Evolutionary conservation across 2,797 vertebrate species (phyloP).

Genomic region (Galago senegalensis): DNA sequence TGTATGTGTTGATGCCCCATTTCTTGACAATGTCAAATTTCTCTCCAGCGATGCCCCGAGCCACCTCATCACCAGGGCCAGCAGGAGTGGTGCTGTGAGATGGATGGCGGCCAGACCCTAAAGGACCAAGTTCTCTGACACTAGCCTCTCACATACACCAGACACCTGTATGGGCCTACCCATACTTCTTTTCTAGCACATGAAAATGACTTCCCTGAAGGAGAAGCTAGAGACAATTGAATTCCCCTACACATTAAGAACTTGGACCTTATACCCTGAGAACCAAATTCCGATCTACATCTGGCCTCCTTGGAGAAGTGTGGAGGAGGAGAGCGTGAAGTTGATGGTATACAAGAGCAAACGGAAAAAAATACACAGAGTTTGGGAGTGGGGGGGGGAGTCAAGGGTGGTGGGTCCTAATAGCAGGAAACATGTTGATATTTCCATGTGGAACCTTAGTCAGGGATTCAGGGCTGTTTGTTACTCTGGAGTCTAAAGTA

Average conservation of each 20-base stretch:
- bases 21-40: conserved; percentile 98
- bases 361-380: background rate
- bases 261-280: background rate
- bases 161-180: conserved; percentile 40
- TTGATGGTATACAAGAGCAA: background rate
- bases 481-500: conserved; percentile 52
- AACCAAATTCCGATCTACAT: conserved; percentile 42
- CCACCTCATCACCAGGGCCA: conserved; percentile 92
- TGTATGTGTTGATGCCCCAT: conserved; percentile 99
- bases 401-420: background rate
- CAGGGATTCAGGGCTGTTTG: conserved; percentile 36
- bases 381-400: background rate
- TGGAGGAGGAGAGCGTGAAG: background rate
- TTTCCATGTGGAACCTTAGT: conserved; percentile 33
- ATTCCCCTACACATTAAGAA: conserved; percentile 41
- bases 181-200: conserved; percentile 37
- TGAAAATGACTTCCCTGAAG: conserved; percentile 45
- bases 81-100: conserved; percentile 88
- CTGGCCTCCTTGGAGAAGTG: background rate
- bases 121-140: conserved; percentile 80
- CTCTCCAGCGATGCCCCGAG: conserved; percentile 96
- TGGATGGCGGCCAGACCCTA: conserved; percentile 94
- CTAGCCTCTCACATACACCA: conserved; percentile 68
- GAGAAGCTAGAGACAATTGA: conserved; percentile 42
- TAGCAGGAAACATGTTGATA: background rate